Conservation (phyloP, 2,797 vertebrate genomes). For the Brachyrhaphis roseni region DNA sequence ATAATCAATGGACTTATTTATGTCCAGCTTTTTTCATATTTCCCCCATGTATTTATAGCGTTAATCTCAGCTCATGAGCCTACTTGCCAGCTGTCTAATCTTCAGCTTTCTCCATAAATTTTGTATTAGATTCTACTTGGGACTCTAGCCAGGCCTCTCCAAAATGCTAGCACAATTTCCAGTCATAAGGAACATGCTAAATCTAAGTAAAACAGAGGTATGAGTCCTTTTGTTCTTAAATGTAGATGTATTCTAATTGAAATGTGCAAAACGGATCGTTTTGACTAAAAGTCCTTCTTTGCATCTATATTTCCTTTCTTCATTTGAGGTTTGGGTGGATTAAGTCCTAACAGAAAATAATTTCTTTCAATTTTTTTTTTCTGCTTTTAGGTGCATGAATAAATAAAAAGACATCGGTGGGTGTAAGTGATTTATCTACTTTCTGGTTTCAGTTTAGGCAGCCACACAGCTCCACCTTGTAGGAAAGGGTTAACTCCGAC, state of each 20-base stretch:
- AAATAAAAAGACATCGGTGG: slow-evolving; percentile 20
- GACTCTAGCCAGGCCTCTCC: not conserved
- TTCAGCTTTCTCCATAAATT: not conserved
- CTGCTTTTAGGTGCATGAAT: slow-evolving; percentile 34
- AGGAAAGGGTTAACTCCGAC: slow-evolving; percentile 77
- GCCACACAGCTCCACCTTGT: slow-evolving; percentile 52
- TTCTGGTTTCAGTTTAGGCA: slow-evolving; percentile 37
- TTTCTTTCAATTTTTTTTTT: slow-evolving; percentile 17
- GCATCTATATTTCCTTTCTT: not conserved
- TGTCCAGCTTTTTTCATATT: not conserved
- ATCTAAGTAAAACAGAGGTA: not conserved
- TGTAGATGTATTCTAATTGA: not conserved
- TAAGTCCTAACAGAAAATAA: slow-evolving; percentile 17
- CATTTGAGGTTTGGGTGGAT: slow-evolving; percentile 7
- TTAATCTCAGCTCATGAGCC: not conserved
- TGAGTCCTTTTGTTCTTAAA: not conserved
- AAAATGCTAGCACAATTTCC: not conserved
- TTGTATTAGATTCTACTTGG: not conserved
- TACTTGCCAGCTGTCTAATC: not conserved
- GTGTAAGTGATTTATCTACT: slow-evolving; percentile 43
- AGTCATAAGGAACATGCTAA: not conserved
- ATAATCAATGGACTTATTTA: not conserved
- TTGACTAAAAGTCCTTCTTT: not conserved
- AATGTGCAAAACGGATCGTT: not conserved
- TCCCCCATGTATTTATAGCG: not conserved